These are phyloP conservation scores for Mus spretus DNA, from an alignment of 2,797 vertebrate species.

Conservation along the genomic window DNA sequence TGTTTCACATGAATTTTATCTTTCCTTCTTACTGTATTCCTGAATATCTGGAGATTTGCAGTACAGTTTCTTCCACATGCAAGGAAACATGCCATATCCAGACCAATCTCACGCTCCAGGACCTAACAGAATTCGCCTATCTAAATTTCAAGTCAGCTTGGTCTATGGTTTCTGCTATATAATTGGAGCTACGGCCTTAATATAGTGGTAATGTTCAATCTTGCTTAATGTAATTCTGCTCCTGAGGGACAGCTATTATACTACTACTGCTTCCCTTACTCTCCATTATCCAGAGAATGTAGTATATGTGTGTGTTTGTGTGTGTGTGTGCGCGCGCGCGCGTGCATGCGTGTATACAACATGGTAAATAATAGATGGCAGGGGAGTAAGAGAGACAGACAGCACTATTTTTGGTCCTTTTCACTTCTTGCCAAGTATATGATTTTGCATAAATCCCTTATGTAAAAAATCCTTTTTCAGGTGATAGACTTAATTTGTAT, in stretches of 20 bases:
- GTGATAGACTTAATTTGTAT: conserved; percentile 36
- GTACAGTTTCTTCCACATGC: not conserved
- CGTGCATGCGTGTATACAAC: rapidly evolving
- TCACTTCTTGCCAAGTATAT: not conserved
- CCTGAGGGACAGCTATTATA: not conserved
- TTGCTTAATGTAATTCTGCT: conserved; percentile 7
- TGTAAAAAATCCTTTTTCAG: not conserved
- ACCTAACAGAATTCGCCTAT: conserved; percentile 2
- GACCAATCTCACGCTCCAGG: not conserved
- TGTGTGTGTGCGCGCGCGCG: not conserved
- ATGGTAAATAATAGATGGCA: conserved; percentile 1
- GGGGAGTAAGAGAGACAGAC: not conserved
- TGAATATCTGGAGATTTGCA: conserved; percentile 2
- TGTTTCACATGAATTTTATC: not conserved
- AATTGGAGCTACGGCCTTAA: conserved; percentile 47
- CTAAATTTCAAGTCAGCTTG: conserved; percentile 20
- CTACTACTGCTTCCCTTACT: conserved; percentile 14
- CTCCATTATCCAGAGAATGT: conserved; percentile 27
- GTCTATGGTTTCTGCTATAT: not conserved
- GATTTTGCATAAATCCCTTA: not conserved
- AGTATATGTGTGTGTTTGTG: not conserved
- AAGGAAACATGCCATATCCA: not conserved
- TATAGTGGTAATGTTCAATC: not conserved
- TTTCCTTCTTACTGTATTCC: not conserved
- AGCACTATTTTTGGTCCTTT: not conserved